Conservation (phyloP, 2,113 vertebrate species). For the Phoxinus phoxinus region DNA sequence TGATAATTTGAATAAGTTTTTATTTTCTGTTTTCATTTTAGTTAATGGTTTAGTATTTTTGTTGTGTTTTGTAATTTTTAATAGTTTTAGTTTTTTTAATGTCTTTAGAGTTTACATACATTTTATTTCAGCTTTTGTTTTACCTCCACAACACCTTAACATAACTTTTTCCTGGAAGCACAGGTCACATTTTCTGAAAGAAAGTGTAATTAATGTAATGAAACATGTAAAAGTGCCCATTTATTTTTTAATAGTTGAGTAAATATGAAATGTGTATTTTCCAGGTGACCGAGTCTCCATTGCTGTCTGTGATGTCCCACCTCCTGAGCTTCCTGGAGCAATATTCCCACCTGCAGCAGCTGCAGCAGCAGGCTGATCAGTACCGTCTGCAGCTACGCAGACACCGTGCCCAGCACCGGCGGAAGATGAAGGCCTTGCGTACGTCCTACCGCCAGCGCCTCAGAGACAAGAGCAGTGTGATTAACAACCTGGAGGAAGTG, state of each 20-base stretch:
- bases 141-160: neutral
- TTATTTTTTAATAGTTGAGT: neutral
- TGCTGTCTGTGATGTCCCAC: conserved; percentile 82
- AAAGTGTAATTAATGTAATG: neutral
- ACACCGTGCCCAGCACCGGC: conserved; percentile 75
- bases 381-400: conserved; percentile 77
- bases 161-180: neutral
- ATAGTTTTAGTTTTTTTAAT: no score
- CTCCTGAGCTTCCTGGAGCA: conserved; percentile 84
- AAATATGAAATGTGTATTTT: neutral
- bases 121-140: neutral
- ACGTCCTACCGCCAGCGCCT: conserved; percentile 78
- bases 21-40: no score
- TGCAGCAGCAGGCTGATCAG: conserved; percentile 80
- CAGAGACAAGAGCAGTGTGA: conserved; percentile 79
- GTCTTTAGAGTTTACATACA: neutral
- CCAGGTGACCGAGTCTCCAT: conserved; percentile 76
- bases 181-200: neutral
- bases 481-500: conserved; percentile 79
- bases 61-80: no score
- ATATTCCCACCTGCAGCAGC: conserved; percentile 82
- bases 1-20: no score
- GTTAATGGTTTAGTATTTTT: no score
- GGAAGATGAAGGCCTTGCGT: conserved; percentile 77
- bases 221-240: neutral